Percentiles rank a stretch among this genome's conserved stretches.
Conservation (phyloP, 2,888 invertebrate species). For the Apoderus coryli region DNA sequence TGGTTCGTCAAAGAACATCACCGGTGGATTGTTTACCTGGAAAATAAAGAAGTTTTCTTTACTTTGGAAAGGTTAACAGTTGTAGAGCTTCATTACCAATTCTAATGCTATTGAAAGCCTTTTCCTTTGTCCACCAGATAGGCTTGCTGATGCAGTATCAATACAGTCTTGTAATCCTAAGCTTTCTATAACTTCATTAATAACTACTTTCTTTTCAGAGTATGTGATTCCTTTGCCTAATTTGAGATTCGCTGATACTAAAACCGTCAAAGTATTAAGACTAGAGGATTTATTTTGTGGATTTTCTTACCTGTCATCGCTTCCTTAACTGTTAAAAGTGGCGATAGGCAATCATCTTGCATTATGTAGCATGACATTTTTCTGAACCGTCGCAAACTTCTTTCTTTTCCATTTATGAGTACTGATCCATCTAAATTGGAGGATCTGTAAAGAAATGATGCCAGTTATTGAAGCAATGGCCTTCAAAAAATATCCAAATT, state of each 20-base stretch:
- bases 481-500: too few species aligned
- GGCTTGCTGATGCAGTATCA: slow-evolving; percentile 62
- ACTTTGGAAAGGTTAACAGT: too few species aligned
- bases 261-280: too few species aligned
- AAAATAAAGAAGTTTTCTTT: too few species aligned
- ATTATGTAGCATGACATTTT: slow-evolving; percentile 94
- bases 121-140: slow-evolving; percentile 87
- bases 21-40: slow-evolving; percentile 92
- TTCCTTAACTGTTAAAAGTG: slow-evolving; percentile 81
- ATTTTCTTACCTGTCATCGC: too few species aligned
- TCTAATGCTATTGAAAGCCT: slow-evolving; percentile 83
- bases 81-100: too few species aligned
- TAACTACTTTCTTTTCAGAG: slow-evolving; percentile 61
- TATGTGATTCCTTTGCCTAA: slow-evolving; percentile 63
- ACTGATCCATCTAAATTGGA: slow-evolving; percentile 75
- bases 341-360: slow-evolving; percentile 84
- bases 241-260: slow-evolving; percentile 88
- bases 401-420: slow-evolving; percentile 72
- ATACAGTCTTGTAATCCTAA: slow-evolving; percentile 66
- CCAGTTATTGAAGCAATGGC: slow-evolving; percentile 6
- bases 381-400: slow-evolving; percentile 75
- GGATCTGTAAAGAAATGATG: slow-evolving; percentile 59
- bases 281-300: too few species aligned
- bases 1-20: slow-evolving; percentile 96
- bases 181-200: slow-evolving; percentile 75